Evolutionary conservation across 1,140 invertebrate species (phyloP), one percentile per base, ranked within the genome.

Genomic region (Drosophila lini): DNA sequence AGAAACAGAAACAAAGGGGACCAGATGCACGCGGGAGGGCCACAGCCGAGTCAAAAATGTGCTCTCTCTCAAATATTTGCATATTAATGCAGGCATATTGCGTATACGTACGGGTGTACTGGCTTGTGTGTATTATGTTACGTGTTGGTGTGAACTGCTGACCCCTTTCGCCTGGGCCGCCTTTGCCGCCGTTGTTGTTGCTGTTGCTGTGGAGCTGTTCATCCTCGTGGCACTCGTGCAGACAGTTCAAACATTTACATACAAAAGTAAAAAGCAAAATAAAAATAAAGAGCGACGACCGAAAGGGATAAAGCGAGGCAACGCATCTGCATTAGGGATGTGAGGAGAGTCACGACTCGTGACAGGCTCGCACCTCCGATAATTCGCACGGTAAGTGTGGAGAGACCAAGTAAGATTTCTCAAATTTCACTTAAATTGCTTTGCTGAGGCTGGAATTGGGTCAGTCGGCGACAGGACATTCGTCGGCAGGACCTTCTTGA

Each of bases 231-330:
- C 79, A 71, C 69, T 85, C 82, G 79, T 82, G 82, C 82, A 88
- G 82, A 86, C 83, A 88, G 80, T 80, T 86, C 80, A 88, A 86
- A 86, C 83, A 86, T 86, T 86, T 86, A 68, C 84, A 86, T 74
- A 74, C 68, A 88, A 77, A 82, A 61, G 57, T 62, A 57, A 38
- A 58, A 52, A 73, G 55, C 58, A 76, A 80, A 22, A 48, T 63
- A 50, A 74, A 32, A 42, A 41, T 25, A 59, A 69, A 47, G 47
- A 48, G 40, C 48, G 48, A 42, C 15, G 55, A 55, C 31, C 47
- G 48, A 77, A 68, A n/a, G 32, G 47, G 45, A 68, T 52, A 50
- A 59, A 41, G 65, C 55, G 38, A 52, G 52, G 56, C 55, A 56
- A 68, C 42, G 62, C 74, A 77, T 77, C 53, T 77, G 74, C 73